phyloP scores from a whole-genome alignment of 2,888 invertebrate species.

The Drosophila birchii region DNA sequence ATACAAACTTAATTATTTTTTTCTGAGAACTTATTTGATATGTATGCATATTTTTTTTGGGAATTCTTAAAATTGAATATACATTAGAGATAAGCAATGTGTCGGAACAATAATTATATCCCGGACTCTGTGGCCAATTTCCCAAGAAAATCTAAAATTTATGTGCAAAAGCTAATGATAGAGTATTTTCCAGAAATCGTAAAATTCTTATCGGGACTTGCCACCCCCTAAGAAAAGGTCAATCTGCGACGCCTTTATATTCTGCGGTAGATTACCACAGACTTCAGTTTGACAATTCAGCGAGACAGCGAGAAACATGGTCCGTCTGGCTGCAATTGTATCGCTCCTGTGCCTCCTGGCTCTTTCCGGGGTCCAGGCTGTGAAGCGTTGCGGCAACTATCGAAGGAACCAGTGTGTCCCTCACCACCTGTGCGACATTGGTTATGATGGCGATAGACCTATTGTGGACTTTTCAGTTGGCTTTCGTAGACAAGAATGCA shows the following conservation, averaged over 20 bases:
- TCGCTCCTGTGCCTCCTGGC: background rate
- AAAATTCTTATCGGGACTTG: background rate
- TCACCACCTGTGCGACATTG: background rate
- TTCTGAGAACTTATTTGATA: background rate
- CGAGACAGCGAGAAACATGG: background rate
- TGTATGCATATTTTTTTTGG: background rate
- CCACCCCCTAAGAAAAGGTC: background rate
- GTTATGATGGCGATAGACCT: background rate
- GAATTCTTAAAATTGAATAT: background rate
- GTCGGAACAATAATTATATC: background rate
- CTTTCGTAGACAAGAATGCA: background rate
- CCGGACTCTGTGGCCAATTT: background rate
- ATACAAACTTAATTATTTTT: background rate
- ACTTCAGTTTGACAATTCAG: background rate
- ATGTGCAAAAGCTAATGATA: too few species aligned
- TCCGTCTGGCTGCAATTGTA: background rate
- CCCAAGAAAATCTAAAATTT: background rate
- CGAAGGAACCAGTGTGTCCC: background rate
- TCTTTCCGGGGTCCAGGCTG: too few species aligned
- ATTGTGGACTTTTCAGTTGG: background rate
- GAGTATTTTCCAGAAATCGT: background rate
- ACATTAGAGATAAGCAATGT: too few species aligned
- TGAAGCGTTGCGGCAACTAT: background rate
- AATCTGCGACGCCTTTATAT: background rate
- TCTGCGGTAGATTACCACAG: background rate